Evolutionary conservation across 2,797 vertebrate species (phyloP), one percentile per base, ranked within the genome.

Genomic region (Diplodus puntazzo): DNA sequence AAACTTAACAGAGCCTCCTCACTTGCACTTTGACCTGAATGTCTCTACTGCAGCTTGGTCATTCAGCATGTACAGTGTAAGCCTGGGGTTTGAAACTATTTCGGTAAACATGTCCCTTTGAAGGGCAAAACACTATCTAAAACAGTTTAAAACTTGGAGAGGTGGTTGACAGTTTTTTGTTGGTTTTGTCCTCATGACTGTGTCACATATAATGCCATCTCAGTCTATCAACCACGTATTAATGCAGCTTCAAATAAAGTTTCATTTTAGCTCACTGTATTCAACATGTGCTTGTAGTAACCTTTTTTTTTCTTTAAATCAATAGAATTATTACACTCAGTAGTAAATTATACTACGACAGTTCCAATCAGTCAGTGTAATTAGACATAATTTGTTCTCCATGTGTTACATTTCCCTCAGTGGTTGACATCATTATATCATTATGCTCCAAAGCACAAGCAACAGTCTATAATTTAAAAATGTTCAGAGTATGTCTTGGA

Each of bases 11-110:
- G 23, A 43, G n/a, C 5, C 20, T 39, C 21, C 20, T 63, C 23
- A 77, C 11, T 49, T 84, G 63, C 23, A 42, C 62, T 43, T 59
- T 68, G 39, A 76, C 57, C 60, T 48, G 13, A 45, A 27, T 63
- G 42, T 52, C 13, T 49, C 23, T 43, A 39, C 39, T 39, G 39
- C 39, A 39, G 39, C 39, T 2, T 0, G 9, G 9, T 39, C 34
- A 39, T 10, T 20, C 43, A 48, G 21, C 39, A 5, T 52, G 43
- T 69, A 8, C 39, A 39, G 39, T 39, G 11, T 25, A 45, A 55
- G 4, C 9, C 27, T 53, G 45, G 21, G 8, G 49, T 67, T 49
- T 76, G 1, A 2, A 53, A 67, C 62, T 39, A 8, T 39, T 39
- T 39, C 39, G 10, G 39, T 39, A 46, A 79, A 55, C 25, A 0